Evolutionary conservation across 2,113 vertebrate species (phyloP), one percentile per base, ranked within the genome.

Genomic region (Ailurus styani): DNA sequence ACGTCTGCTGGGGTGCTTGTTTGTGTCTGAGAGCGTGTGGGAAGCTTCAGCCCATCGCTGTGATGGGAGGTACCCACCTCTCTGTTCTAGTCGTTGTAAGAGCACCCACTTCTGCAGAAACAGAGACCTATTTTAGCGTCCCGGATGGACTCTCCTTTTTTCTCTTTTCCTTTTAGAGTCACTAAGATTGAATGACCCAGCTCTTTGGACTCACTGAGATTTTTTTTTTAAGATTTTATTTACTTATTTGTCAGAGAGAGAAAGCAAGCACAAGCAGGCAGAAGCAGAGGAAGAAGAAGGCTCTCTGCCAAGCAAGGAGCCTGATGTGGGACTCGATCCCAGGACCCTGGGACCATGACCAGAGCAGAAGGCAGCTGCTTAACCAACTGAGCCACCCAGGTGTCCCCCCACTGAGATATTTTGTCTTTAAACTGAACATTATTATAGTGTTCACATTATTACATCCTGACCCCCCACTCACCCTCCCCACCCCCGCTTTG

Each of bases 21-120:
- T 15, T 17, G 31, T 57, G 52, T 37, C 21, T 34, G 50, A 83
- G 68, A 50, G 17, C 17, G 73, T 31, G 37, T 47, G 0, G 3
- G 47, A 21, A 42, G 14, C 31, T 54, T 90, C 12, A 3, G 4
- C 1, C 12, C n/a, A 14, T 66, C 18, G 8, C 29, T 64, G 14
- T 82, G 11, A 34, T 4, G 54, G 12, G 25, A 93, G 40, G 23
- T 42, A 9, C 17, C 7, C 75, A 45, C 34, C 54, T 14, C 34
- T 12, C 25, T 9, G 14, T 31, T 50, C 52, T 18, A 7, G 0
- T 14, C 47, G 78, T 86, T 60, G 40, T 82, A 21, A 12, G 31
- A 70, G 25, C 12, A 12, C 37, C 84, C 27, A 14, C 47, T 77
- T 88, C 42, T 90, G 87, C 40, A 68, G 64, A 86, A 93, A 95